Base-by-base conservation (phyloP, 2,113 vertebrate genomes). In the Salvelinus sp. region DNA sequence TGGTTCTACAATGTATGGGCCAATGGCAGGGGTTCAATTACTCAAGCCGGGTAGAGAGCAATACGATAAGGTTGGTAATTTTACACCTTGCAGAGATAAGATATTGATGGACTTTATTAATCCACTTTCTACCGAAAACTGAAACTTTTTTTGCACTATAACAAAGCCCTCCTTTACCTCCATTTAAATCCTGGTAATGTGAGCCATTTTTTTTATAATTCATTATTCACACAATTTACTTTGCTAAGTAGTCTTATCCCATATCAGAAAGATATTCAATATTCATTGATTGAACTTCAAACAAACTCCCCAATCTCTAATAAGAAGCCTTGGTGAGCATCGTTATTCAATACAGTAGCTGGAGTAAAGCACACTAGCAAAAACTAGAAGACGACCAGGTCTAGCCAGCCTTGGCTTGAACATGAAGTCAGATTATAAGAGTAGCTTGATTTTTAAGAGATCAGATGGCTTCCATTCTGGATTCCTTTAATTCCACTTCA, bases 361-460 rank as follows among this genome's bases (percentile, higher is more conserved):
- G n/a, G 70, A 25, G 5, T 69, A 58, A 16, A 4, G 0, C 27
- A 20, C 38, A 58, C 48, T 20, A n/a, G 4, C 18, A 58, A 75
- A 54, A 73, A 13, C 14, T 82, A 48, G 28, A 30, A 20, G 63
- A 82, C 84, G 48, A 82, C 85, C 87, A 82, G 54, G 1, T 79
- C 70, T 83, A 79, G 30, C 73, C 38, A 12, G 38, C 68, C 33
- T 20, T n/a, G 48, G 30, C 85, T 79, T 38, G 6, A 74, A 48
- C 14, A 27, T 73, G 80, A 79, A 23, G n/a, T 50, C 3, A 84
- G 69, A 73, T 82, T 50, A 50, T 50, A 50, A 16, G 57, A 64
- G 71, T 6, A 33, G 6, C 33, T 74, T 23, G 72, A 72, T 73
- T 22, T 72, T 30, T 72, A 22, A 33, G 28, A 78, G 67, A 81